A percentile compares a stretch with the other conserved stretches of the same genome.
phyloP scores from a whole-genome alignment of 2,113 vertebrate species.

The Hylia prasina region DNA sequence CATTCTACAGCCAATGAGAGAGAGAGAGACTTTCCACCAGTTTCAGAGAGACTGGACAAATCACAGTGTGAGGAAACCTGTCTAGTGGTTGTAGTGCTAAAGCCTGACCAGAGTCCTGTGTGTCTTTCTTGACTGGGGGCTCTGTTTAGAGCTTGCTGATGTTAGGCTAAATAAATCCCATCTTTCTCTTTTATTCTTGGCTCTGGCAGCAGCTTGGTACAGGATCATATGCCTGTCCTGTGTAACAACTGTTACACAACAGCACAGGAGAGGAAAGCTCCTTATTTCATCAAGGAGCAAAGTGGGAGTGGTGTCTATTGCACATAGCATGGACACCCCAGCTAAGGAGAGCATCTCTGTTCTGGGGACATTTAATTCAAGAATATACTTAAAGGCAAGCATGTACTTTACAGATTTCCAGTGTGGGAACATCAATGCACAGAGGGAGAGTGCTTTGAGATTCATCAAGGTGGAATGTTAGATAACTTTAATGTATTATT shows the following conservation, averaged over 20 bases:
- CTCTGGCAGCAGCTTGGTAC: neutral
- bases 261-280: neutral
- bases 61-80: rapidly evolving
- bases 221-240: neutral
- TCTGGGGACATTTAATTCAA: neutral
- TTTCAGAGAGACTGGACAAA: neutral
- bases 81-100: neutral
- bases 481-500: neutral
- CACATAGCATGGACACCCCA: neutral
- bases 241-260: neutral
- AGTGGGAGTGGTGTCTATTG: neutral
- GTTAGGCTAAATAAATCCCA: neutral
- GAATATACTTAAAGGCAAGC: neutral
- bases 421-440: neutral
- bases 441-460: neutral
- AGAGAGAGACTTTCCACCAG: neutral
- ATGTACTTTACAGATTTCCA: neutral
- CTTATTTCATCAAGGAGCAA: neutral
- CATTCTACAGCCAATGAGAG: neutral
- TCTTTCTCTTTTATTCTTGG: neutral
- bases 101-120: no score
- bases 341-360: neutral
- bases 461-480: neutral
- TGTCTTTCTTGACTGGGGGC: neutral
- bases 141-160: neutral